phyloP scores from a whole-genome alignment of 30 jellyfish, hydroid and myxozoan species.

The Turritopsis dohrnii region DNA sequence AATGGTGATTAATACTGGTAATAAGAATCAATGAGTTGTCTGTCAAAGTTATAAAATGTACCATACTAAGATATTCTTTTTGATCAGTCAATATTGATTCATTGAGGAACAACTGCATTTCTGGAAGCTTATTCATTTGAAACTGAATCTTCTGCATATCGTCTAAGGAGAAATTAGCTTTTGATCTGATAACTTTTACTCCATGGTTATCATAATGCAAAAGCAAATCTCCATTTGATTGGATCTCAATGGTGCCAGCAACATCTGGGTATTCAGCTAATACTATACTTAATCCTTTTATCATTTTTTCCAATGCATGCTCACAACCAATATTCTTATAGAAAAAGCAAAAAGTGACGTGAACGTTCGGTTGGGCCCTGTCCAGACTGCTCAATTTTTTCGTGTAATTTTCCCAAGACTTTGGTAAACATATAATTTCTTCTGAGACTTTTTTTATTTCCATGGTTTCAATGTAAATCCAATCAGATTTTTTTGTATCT shows the following conservation, averaged over 20 bases:
- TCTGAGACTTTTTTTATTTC: background rate
- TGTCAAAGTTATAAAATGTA: background rate
- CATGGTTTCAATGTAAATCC: background rate
- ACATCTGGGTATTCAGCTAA: conserved; percentile 8
- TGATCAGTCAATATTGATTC: background rate
- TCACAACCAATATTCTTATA: background rate
- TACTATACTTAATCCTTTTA: background rate
- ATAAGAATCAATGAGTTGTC: background rate
- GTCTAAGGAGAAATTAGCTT: conserved; percentile 3
- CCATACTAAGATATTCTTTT: background rate
- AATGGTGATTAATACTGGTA: background rate
- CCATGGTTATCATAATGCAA: conserved; percentile 13
- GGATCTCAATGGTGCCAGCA: background rate
- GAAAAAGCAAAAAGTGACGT: background rate
- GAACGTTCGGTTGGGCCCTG: background rate
- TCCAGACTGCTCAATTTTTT: background rate
- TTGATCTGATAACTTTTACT: conserved; percentile 1
- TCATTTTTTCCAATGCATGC: background rate
- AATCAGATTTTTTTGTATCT: background rate
- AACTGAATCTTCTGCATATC: background rate
- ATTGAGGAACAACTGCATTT: background rate
- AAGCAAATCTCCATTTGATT: background rate
- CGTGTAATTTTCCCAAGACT: background rate
- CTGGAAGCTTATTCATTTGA: background rate
- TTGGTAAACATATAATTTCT: background rate